Evolutionary conservation across 2,888 invertebrate genomes (phyloP).

Genomic region (Chymomyza fuscimana): DNA sequence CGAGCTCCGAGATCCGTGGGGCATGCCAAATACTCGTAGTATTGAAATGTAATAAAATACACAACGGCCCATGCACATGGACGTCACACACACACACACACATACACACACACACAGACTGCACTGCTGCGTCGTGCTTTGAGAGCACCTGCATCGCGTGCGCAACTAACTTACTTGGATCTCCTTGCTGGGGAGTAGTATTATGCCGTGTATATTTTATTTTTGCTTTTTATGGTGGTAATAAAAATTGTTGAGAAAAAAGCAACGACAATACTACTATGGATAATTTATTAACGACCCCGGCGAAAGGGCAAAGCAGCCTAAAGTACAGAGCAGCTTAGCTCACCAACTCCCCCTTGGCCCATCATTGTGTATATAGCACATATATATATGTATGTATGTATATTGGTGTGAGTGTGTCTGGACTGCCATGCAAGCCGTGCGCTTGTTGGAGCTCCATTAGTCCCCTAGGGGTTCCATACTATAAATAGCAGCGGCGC

Average conservation of each 20-base stretch:
- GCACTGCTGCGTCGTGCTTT: slow-evolving; percentile 1
- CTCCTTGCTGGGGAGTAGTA: background rate
- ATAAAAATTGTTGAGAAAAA: slow-evolving; percentile 50
- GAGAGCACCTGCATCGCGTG: slow-evolving; percentile 61
- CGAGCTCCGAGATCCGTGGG: slow-evolving; percentile 16
- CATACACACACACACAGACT: background rate
- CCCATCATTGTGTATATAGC: background rate
- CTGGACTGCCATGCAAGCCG: background rate
- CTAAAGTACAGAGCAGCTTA: background rate
- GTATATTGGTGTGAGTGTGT: background rate
- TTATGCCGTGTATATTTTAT: background rate
- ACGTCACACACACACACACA: background rate
- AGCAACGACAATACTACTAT: slow-evolving; percentile 51
- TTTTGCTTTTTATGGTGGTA: slow-evolving; percentile 56
- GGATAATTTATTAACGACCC: slow-evolving; percentile 48
- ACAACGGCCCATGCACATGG: background rate
- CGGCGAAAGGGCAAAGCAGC: background rate
- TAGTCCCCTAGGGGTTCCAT: background rate
- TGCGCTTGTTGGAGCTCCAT: background rate
- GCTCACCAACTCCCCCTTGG: background rate
- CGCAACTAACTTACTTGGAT: slow-evolving; percentile 48
- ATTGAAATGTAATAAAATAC: slow-evolving; percentile 61
- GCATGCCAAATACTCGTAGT: slow-evolving; percentile 53
- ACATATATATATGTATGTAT: too few species aligned
- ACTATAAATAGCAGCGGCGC: slow-evolving; percentile 9